Percentiles rank a stretch among this genome's conserved stretches.
Conservation (phyloP, 1,140 invertebrate species). For the Cotesia glomerata region DNA sequence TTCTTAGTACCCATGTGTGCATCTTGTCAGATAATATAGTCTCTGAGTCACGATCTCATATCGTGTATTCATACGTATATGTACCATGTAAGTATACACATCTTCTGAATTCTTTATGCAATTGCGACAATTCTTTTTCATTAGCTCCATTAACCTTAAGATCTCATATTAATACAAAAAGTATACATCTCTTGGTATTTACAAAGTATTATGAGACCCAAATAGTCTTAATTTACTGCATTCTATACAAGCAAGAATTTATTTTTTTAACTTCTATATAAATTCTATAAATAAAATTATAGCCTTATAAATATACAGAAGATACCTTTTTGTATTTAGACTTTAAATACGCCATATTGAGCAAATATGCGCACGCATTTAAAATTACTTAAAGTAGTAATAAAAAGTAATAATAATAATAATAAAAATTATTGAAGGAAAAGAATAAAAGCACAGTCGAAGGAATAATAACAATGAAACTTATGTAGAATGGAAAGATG, state of each 20-base stretch:
- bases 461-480: constrained; percentile 1
- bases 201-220: too few relatives aligned
- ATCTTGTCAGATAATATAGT: constrained; percentile 5
- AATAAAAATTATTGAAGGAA: constrained; percentile 9
- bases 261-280: too few relatives aligned
- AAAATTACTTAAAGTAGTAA: too few relatives aligned
- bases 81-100: not conserved
- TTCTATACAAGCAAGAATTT: too few relatives aligned
- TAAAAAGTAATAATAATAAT: constrained; percentile 2
- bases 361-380: constrained; percentile 5
- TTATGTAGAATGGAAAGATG: not conserved
- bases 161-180: not conserved
- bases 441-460: not conserved
- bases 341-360: constrained; percentile 7
- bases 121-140: constrained; percentile 4
- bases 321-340: too few relatives aligned
- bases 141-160: not conserved
- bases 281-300: too few relatives aligned
- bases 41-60: constrained; percentile 10
- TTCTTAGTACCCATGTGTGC: not conserved
- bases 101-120: not conserved
- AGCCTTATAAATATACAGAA: too few relatives aligned
- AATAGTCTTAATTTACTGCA: too few relatives aligned
- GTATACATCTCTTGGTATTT: too few relatives aligned
- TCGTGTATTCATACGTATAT: not conserved